Conservation (phyloP, 30 jellyfish, hydroid and myxozoan species). For the Chrysaora quinquecirrha region DNA sequence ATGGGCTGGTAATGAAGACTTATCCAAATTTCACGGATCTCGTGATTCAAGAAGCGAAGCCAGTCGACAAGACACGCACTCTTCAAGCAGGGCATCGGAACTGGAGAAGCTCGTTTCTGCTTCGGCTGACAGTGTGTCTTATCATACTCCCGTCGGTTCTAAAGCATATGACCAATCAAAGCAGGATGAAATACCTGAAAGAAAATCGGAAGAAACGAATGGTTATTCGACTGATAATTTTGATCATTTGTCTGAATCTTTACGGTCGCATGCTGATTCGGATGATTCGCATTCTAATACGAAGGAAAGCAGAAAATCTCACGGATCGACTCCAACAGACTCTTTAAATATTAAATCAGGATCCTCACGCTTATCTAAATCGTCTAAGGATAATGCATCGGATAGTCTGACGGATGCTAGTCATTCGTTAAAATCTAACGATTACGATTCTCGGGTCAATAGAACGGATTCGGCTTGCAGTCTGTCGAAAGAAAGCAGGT, state of each 20-base stretch:
- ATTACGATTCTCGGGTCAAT: too few species aligned
- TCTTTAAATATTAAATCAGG: too few species aligned
- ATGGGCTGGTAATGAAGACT: conserved; percentile 58
- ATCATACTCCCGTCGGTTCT: not conserved
- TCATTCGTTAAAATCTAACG: too few species aligned
- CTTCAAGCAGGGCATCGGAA: not conserved
- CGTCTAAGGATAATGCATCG: too few species aligned
- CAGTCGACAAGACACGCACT: not conserved
- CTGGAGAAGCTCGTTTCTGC: not conserved
- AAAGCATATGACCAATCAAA: not conserved
- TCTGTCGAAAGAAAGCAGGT: too few species aligned
- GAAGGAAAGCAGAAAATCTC: too few species aligned
- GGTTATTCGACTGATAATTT: conserved; percentile 2
- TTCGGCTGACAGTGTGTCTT: not conserved
- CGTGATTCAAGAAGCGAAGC: not conserved
- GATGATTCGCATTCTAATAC: too few species aligned
- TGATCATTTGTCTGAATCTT: not conserved
- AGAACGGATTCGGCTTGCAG: too few species aligned
- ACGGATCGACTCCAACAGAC: too few species aligned
- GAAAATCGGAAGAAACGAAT: not conserved
- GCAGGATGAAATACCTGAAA: not conserved
- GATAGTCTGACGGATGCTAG: too few species aligned
- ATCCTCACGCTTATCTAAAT: too few species aligned
- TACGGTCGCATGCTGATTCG: not conserved
- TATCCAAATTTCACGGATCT: conserved; percentile 17